A percentile compares a stretch with the other conserved stretches of the same genome.
phyloP scores from a whole-genome alignment of 1,140 invertebrate genomes.

The Teleogryllus occipitalis region DNA sequence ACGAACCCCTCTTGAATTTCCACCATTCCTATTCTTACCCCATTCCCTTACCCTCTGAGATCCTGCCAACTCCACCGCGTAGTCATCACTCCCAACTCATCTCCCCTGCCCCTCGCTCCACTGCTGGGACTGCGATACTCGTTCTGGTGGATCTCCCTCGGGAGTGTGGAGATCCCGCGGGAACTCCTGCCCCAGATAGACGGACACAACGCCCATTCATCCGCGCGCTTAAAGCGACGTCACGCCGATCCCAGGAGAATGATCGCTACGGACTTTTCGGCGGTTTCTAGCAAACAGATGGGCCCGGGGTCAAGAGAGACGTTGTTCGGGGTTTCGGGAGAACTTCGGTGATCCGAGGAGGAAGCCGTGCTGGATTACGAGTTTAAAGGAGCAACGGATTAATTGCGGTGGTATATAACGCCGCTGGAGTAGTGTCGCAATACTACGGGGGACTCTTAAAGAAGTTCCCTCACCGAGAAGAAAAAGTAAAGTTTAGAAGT shows the following conservation, averaged over 20 bases:
- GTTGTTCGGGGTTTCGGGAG: background rate
- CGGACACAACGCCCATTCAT: too few species aligned
- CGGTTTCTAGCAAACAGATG: background rate
- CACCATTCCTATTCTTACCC: too few species aligned
- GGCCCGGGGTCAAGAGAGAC: background rate
- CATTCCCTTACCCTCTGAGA: too few species aligned
- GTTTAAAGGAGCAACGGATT: background rate
- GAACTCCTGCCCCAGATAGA: too few species aligned
- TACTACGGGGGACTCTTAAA: background rate
- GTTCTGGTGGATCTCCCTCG: too few species aligned
- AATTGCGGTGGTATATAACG: background rate
- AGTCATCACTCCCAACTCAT: too few species aligned
- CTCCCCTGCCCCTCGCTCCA: too few species aligned
- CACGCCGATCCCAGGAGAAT: background rate
- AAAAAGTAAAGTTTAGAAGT: background rate
- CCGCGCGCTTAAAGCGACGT: too few species aligned
- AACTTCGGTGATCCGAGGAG: background rate
- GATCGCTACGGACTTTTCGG: background rate
- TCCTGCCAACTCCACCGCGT: too few species aligned
- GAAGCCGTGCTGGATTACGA: background rate
- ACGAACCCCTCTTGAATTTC: too few species aligned
- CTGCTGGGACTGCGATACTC: too few species aligned
- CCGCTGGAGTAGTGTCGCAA: background rate
- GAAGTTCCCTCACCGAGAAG: background rate
- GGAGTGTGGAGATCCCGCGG: too few species aligned